Percentiles rank a stretch among this genome's conserved stretches.
Evolutionary conservation across 2,797 vertebrate genomes (phyloP).

Genomic region (Cynodonichthys magdalenae): DNA sequence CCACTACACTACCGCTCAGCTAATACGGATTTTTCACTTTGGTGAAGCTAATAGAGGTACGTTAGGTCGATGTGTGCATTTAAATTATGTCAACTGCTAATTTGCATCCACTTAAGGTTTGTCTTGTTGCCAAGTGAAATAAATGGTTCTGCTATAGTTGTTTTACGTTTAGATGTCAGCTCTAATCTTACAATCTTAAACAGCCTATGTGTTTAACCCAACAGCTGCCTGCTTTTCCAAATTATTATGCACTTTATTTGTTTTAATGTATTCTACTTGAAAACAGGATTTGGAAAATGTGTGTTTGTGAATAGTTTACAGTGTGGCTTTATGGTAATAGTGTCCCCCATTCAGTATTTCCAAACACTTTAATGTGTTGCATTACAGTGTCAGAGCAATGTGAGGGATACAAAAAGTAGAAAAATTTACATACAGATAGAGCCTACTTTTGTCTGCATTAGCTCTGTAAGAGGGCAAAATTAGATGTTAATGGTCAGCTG

Average conservation of each 20-base stretch:
- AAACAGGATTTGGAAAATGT: background rate
- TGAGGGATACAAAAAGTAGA: background rate
- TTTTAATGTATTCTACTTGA: too few species aligned
- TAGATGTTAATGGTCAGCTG: background rate
- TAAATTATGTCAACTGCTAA: too few species aligned
- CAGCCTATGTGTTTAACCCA: too few species aligned
- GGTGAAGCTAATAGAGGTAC: too few species aligned
- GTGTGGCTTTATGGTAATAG: conserved; percentile 3
- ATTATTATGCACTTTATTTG: too few species aligned
- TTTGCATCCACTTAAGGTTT: background rate
- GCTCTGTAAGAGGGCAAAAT: conserved; percentile 2
- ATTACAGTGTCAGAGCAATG: background rate
- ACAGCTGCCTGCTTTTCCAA: too few species aligned
- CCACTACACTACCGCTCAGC: background rate
- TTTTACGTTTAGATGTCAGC: background rate
- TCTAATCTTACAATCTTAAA: background rate
- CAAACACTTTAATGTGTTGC: background rate
- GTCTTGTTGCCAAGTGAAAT: background rate
- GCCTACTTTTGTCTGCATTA: background rate
- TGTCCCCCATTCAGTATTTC: background rate
- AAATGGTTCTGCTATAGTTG: background rate
- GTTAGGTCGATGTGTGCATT: too few species aligned
- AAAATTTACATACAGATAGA: background rate
- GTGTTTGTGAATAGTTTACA: background rate
- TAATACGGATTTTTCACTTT: too few species aligned